phyloP scores from a whole-genome alignment of 2,888 invertebrate species.

The Lochmaea crataegi region DNA sequence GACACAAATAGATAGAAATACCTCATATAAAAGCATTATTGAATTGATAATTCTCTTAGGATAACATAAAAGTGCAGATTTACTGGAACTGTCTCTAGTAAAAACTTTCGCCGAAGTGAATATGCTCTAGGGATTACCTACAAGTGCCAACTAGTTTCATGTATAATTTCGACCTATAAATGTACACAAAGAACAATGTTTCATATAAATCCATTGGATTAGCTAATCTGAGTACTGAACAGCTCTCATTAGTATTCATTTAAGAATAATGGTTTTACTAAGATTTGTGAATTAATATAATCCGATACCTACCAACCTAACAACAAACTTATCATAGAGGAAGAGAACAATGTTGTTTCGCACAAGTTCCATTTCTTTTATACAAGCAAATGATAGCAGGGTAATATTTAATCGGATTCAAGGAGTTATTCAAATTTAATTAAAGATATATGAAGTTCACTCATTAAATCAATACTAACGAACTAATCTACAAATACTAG shows the following conservation, averaged over 20 bases:
- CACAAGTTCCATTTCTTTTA: too few species aligned
- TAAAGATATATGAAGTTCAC: neutral
- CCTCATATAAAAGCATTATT: slow-evolving; percentile 11
- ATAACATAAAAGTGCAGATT: slow-evolving; percentile 27
- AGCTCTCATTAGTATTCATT: neutral
- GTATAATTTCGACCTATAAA: slow-evolving; percentile 22
- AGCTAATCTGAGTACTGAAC: slow-evolving; percentile 7
- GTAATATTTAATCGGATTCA: too few species aligned
- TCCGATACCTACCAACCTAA: too few species aligned
- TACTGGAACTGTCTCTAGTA: slow-evolving; percentile 19
- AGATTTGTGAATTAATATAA: too few species aligned
- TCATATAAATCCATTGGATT: slow-evolving; percentile 18
- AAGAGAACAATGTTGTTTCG: too few species aligned
- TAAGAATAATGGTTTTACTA: neutral
- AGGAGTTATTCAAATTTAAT: neutral
- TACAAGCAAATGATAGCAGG: too few species aligned
- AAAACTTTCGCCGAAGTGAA: slow-evolving; percentile 22
- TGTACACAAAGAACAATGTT: slow-evolving; percentile 17
- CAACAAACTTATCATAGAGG: too few species aligned
- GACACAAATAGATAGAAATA: neutral
- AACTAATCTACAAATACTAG: neutral
- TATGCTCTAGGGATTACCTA: slow-evolving; percentile 24
- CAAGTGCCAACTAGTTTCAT: slow-evolving; percentile 28
- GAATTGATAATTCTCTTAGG: slow-evolving; percentile 27
- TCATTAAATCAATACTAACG: slow-evolving; percentile 1